These are phyloP conservation scores for Telenomus remus DNA, from an alignment of 1,140 invertebrate species.

Conservation along the genomic window DNA sequence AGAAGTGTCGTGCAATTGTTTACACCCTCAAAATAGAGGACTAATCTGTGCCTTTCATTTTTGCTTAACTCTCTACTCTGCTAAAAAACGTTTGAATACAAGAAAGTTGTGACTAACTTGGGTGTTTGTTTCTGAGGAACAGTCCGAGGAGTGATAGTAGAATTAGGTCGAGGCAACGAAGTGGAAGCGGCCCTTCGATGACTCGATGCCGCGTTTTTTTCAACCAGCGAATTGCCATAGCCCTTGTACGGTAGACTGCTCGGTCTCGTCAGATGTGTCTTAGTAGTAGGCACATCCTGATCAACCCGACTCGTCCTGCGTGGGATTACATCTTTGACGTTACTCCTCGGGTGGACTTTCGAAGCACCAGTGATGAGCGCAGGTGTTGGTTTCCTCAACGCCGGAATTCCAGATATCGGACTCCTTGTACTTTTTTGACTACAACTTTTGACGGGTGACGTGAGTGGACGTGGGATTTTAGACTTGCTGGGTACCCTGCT, in stretches of 20 bases:
- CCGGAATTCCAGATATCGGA: constrained; percentile 65
- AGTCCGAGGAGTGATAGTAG: constrained; percentile 65
- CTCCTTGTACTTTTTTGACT: constrained; percentile 62
- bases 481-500: constrained; percentile 77
- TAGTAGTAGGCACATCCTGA: constrained; percentile 70
- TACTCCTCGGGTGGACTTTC: constrained; percentile 43
- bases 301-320: constrained; percentile 78
- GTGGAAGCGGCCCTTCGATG: constrained; percentile 80
- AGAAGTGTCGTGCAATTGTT: too few relatives aligned
- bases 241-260: constrained; percentile 81
- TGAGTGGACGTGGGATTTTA: constrained; percentile 83
- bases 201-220: constrained; percentile 73
- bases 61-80: background rate
- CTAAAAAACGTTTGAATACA: constrained; percentile 2
- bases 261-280: constrained; percentile 73
- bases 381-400: constrained; percentile 62
- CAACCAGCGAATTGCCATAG: constrained; percentile 70
- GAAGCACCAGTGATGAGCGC: constrained; percentile 17
- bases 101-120: constrained; percentile 60
- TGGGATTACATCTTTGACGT: constrained; percentile 60
- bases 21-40: too few relatives aligned
- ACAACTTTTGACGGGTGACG: constrained; percentile 76
- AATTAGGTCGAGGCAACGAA: constrained; percentile 75
- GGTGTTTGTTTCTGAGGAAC: constrained; percentile 65
- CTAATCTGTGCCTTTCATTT: too few relatives aligned